phyloP scores from a whole-genome alignment of 2,113 vertebrate species.

The Platanista minor region DNA sequence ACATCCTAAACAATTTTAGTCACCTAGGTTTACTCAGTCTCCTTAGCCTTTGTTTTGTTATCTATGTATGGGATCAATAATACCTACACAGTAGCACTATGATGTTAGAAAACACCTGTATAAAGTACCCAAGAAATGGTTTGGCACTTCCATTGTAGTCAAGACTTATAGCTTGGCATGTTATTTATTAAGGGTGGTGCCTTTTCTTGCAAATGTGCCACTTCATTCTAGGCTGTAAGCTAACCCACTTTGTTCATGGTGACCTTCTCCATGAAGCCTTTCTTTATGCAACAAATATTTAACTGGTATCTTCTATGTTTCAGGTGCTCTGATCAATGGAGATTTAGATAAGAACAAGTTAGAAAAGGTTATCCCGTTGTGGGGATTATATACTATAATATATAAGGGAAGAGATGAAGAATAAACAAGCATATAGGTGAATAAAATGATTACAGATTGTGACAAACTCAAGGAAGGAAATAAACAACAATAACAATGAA shows the following conservation, averaged over 20 bases:
- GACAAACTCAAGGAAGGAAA: neutral
- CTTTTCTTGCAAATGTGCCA: neutral
- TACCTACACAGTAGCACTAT: neutral
- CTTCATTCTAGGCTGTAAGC: neutral
- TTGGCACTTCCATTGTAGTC: neutral
- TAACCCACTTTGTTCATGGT: neutral
- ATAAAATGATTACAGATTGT: neutral
- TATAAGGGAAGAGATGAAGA: neutral
- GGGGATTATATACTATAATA: neutral
- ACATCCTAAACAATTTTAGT: neutral
- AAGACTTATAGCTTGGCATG: neutral
- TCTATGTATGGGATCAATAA: neutral
- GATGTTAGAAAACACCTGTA: neutral
- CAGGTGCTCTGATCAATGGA: neutral
- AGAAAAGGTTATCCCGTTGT: neutral
- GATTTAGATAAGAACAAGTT: neutral
- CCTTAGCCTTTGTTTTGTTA: neutral
- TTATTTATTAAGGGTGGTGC: neutral
- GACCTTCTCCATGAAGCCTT: neutral
- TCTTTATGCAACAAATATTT: neutral
- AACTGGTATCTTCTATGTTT: neutral
- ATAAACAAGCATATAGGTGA: neutral
- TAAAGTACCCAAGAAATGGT: neutral
- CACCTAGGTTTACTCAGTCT: neutral
- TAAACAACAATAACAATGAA: neutral